Evolutionary conservation across 1,140 invertebrate genomes (phyloP).

Genomic region (Drusus annulatus): DNA sequence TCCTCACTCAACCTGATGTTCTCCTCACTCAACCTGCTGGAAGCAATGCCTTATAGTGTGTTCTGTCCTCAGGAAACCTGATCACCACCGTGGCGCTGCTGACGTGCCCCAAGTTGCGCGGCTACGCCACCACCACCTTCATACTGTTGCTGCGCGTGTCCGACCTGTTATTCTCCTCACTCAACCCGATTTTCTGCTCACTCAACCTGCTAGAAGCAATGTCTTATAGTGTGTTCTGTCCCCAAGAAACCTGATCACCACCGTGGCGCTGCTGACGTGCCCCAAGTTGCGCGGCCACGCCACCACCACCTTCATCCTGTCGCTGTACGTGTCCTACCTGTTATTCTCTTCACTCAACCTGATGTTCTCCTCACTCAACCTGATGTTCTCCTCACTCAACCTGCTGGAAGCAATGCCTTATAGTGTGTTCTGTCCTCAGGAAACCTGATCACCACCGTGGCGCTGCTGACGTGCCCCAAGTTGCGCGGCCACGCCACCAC

Average conservation of each 20-base stretch:
- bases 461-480: slow-evolving; percentile 82
- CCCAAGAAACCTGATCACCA: too few relatives aligned
- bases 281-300: slow-evolving; percentile 85
- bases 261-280: slow-evolving; percentile 70
- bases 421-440: slow-evolving; percentile 72
- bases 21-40: slow-evolving; percentile 71
- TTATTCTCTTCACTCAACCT: slow-evolving; percentile 89
- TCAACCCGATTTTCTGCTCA: background rate
- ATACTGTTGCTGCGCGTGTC: slow-evolving; percentile 88
- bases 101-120: slow-evolving; percentile 81
- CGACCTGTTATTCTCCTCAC: slow-evolving; percentile 66
- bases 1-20: slow-evolving; percentile 89
- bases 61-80: slow-evolving; percentile 80
- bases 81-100: slow-evolving; percentile 84
- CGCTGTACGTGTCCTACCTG: slow-evolving; percentile 87
- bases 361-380: slow-evolving; percentile 87
- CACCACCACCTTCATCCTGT: slow-evolving; percentile 90
- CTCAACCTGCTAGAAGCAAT: too few relatives aligned
- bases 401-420: background rate
- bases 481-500: slow-evolving; percentile 87
- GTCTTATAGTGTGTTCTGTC: too few relatives aligned
- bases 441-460: slow-evolving; percentile 85
- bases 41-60: background rate
- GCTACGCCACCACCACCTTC: slow-evolving; percentile 90
- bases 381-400: slow-evolving; percentile 61